Evolutionary conservation across 1,140 invertebrate species (phyloP).

Genomic region (Dendrolimus punctatus): DNA sequence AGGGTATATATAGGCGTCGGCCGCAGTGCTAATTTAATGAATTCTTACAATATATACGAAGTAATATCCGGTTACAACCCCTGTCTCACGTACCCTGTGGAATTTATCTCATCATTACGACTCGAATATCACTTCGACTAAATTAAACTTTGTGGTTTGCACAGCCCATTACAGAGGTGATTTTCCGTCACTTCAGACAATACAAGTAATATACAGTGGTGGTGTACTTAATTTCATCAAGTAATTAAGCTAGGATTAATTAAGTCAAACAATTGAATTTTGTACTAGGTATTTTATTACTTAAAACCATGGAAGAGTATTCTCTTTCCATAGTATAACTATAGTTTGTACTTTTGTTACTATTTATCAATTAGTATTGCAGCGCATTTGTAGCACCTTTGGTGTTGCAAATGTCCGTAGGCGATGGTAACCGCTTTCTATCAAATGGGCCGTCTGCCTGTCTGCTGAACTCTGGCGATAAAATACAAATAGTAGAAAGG

Average conservation of each 20-base stretch:
- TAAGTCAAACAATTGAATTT: not conserved
- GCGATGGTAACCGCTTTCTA: no score
- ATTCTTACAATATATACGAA: constrained; percentile 13
- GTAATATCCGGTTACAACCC: constrained; percentile 19
- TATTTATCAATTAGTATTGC: no score
- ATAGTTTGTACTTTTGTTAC: no score
- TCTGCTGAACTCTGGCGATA: no score
- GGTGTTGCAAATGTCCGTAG: no score
- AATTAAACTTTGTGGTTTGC: constrained; percentile 22
- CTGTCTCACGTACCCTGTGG: constrained; percentile 10
- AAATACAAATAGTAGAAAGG: no score
- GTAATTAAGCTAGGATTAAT: not conserved
- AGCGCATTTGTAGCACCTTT: no score
- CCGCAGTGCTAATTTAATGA: constrained; percentile 17
- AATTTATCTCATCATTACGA: constrained; percentile 21
- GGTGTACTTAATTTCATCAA: constrained; percentile 2
- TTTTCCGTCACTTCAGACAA: constrained; percentile 1
- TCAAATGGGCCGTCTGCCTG: no score
- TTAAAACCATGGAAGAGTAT: no score
- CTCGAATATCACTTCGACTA: constrained; percentile 16
- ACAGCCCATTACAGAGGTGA: constrained; percentile 6
- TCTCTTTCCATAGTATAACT: no score
- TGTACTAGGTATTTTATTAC: no score
- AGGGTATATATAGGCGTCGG: not conserved
- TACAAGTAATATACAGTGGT: constrained; percentile 1